Evolutionary conservation across 2,113 vertebrate genomes (phyloP), one percentile per base, ranked within the genome.

Genomic region (Aplodontia rufa): DNA sequence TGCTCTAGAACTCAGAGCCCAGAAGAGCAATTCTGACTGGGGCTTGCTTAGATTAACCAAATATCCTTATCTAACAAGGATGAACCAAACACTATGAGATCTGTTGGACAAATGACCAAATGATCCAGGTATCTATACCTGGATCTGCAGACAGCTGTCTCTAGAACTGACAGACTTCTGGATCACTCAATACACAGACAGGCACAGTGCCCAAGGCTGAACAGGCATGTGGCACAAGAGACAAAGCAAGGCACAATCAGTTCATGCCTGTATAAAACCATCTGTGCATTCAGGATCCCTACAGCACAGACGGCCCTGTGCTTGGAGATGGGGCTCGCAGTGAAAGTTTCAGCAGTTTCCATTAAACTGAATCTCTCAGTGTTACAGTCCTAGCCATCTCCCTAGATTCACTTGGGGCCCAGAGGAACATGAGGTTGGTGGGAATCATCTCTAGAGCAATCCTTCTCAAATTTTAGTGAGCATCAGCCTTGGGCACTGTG

Each of bases 221-320:
- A 19, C 1, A 35, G 13, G 24, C 49, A 30, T 12, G 14, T 55
- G 87, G 62, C 37, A 20, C 14, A 2, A 80, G 51, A 68, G 60
- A 35, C 53, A 35, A 19, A 62, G 49, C 14, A 13, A n/a, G 47
- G 30, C 14, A n/a, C 62, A 8, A 6, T 32, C 6, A 20, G 47
- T 28, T 78, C 20, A 4, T 5, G 3, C 16, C 22, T 35, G 51
- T 35, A 40, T 26, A 47, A 78, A 45, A 35, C 11, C 5, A 14
- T 30, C 3, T 8, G 0, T 13, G 19, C 17, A 14, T 17, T 45
- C 1, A 2, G 22, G 66, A n/a, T 30, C 30, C 4, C 0, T 35
- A 69, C 19, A 66, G 72, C 58, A 55, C 9, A 37, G n/a, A n/a
- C 3, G 40, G 5, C 64, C 16, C 2, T 0, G n/a, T 24, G 26